phyloP scores from a whole-genome alignment of 2,888 invertebrate species.

The Xestia ashworthii region DNA sequence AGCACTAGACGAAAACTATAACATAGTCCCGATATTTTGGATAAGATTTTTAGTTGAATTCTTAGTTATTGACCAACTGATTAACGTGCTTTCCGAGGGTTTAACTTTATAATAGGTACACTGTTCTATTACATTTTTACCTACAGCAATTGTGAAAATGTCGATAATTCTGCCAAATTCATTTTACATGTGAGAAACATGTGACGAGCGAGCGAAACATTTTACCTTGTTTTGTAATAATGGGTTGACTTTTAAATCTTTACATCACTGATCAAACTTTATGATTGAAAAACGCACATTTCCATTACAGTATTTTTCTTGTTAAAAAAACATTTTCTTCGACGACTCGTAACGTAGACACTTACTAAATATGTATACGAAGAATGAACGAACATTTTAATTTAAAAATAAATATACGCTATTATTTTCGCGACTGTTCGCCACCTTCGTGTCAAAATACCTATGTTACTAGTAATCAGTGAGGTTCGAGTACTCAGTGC shows the following conservation, averaged over 20 bases:
- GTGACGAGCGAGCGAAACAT: neutral
- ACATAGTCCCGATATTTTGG: neutral
- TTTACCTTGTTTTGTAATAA: neutral
- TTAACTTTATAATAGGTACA: no score
- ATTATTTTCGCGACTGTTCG: slow-evolving; percentile 33
- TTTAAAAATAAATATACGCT: slow-evolving; percentile 4
- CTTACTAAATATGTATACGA: slow-evolving; percentile 66
- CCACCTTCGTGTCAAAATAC: slow-evolving; percentile 66
- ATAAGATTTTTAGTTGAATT: slow-evolving; percentile 6
- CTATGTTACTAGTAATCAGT: slow-evolving; percentile 44
- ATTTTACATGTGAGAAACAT: neutral
- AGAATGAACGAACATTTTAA: slow-evolving; percentile 51
- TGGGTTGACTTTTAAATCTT: neutral
- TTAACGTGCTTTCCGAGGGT: no score
- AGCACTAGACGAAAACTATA: slow-evolving; percentile 22
- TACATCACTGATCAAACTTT: neutral
- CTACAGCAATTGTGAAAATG: neutral
- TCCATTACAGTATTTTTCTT: neutral
- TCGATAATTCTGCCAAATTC: neutral
- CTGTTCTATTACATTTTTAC: neutral
- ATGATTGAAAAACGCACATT: neutral
- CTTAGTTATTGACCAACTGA: no score
- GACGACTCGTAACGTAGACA: slow-evolving; percentile 69
- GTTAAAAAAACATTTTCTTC: neutral
- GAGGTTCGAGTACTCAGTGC: neutral